Conservation (phyloP, 2,113 vertebrate species). For the Anhinga anhinga region DNA sequence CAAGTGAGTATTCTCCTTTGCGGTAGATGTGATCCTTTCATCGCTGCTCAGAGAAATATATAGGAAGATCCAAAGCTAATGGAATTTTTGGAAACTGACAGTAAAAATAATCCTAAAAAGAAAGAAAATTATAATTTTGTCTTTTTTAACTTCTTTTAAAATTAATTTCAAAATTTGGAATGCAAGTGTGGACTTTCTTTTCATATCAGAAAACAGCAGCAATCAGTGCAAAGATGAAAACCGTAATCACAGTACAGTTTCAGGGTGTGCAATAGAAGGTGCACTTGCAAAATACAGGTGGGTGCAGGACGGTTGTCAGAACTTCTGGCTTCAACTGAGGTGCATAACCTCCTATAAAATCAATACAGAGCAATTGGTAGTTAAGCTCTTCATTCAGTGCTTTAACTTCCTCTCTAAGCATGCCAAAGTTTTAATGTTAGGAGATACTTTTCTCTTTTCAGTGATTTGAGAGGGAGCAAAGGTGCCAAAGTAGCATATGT, state of each 20-base stretch:
- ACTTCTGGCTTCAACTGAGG: neutral
- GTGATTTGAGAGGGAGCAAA: neutral
- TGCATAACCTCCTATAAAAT: neutral
- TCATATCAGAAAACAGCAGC: neutral
- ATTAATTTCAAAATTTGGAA: neutral
- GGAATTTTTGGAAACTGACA: neutral
- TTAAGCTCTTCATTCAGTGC: neutral
- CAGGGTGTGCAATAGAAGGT: neutral
- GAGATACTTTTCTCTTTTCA: neutral
- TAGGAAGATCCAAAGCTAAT: neutral
- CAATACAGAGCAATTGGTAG: neutral
- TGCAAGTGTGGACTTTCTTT: neutral
- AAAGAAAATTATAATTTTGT: neutral
- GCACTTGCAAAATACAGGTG: neutral
- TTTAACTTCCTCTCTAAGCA: neutral
- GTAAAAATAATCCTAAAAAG: neutral
- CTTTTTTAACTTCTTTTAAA: neutral
- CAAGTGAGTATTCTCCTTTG: neutral
- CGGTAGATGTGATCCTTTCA: neutral
- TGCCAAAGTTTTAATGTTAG: neutral
- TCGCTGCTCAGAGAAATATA: slow-evolving; percentile 30
- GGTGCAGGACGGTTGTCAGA: neutral
- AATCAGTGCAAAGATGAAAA: neutral
- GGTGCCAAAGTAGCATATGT: neutral
- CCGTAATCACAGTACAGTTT: neutral